phyloP scores from a whole-genome alignment of 1,140 invertebrate species.

The Drosophila persimilis region DNA sequence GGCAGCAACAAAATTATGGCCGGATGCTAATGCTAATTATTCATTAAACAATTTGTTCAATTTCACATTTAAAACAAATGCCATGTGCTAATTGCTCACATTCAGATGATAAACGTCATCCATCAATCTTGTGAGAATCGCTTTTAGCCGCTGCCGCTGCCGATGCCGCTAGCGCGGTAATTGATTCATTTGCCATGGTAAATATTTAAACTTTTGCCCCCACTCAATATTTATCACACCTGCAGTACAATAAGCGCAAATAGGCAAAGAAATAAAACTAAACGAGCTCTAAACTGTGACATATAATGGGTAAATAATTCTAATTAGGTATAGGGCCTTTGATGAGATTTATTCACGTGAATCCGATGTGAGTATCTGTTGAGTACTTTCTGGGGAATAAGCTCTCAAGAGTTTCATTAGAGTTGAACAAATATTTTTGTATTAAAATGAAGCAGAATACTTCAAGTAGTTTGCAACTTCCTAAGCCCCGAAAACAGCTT shows the following conservation, averaged over 20 bases:
- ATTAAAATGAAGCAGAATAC: too few relatives aligned
- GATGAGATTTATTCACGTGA: too few relatives aligned
- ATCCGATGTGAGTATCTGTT: too few relatives aligned
- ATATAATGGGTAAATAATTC: constrained; percentile 3
- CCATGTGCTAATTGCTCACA: constrained; percentile 44
- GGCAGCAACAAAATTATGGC: constrained; percentile 17
- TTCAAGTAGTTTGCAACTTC: too few relatives aligned
- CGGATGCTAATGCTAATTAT: constrained; percentile 34
- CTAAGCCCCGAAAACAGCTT: too few relatives aligned
- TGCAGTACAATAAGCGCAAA: neutral
- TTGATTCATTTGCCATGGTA: constrained; percentile 33
- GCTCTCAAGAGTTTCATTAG: too few relatives aligned
- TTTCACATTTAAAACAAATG: constrained; percentile 38
- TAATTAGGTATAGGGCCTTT: neutral
- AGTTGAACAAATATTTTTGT: too few relatives aligned
- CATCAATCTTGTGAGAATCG: constrained; percentile 24
- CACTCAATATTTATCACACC: constrained; percentile 19
- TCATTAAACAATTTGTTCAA: constrained; percentile 27
- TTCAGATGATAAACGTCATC: constrained; percentile 41
- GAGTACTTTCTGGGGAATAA: too few relatives aligned
- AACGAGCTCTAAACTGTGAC: constrained; percentile 14
- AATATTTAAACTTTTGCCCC: constrained; percentile 16
- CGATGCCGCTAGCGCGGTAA: neutral
- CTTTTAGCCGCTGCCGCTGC: too few relatives aligned
- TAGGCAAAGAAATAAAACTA: constrained; percentile 12